Evolutionary conservation across 2,888 invertebrate genomes (phyloP), one percentile per base, ranked within the genome.

Genomic region (Rotaria socialis): DNA sequence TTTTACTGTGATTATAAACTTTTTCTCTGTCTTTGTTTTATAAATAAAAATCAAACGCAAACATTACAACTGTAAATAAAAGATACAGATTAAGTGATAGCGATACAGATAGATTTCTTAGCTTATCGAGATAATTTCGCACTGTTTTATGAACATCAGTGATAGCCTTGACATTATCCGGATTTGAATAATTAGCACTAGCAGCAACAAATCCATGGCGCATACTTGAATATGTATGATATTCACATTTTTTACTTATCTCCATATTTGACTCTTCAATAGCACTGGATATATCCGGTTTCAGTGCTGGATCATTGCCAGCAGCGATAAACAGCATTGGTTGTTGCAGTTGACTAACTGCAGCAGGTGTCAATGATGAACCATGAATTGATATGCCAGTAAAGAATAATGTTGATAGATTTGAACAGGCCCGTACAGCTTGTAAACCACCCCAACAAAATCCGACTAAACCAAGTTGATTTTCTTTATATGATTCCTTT

Each of bases 381-480:
- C 87, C 87, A 85, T 86, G 87, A 47, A 86, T 55, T 14, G 87
- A 86, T 22, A 86, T 85, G 35, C 87, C 87, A 35, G 86, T 60
- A 24, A 27, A 24, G 50, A 84, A 87, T 8, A 60, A 11, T 24
- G 84, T 47, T 27, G 86, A 27, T 35, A 67, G 19, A 67, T 67
- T 55, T 41, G 87, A 52, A 75, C 87, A 87, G 22, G 87, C 87
- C 47, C 47, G 50, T 22, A 87, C 60, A 24, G 35, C 86, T 75
- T 84, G 87, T 87, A 84, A 56, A 27, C 86, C 87, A n/a, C 87
- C 87, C 87, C 87, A 87, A 75, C 87, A 87, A 75, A 87, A 87
- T 24, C 87, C 87, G 35, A 41, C 35, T 67, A 67, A 27, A 19
- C 35, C 67, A 67, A 67, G 35, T 19, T 35, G 35, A 35, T 35